A percentile compares a stretch with the other conserved stretches of the same genome.
Conservation (phyloP, 2,797 vertebrate species). For the Hipposideros larvatus region DNA sequence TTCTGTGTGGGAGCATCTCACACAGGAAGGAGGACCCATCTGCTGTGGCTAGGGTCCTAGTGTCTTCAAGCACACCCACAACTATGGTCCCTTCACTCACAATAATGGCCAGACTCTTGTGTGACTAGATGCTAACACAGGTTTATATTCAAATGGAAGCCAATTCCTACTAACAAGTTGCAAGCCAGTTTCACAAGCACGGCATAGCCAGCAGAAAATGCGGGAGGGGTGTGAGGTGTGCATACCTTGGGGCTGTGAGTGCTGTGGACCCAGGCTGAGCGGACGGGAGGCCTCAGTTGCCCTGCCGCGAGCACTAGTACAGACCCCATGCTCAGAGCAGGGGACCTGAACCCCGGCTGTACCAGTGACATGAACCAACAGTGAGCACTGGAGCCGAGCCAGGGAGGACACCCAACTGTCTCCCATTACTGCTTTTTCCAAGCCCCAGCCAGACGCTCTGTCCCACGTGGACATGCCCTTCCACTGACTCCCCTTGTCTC, state of each 20-base stretch:
- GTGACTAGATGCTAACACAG: accelerated
- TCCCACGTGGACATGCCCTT: background rate
- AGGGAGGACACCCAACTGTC: background rate
- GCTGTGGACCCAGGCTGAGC: background rate
- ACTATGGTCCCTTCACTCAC: background rate
- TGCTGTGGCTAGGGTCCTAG: background rate
- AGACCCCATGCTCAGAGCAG: background rate
- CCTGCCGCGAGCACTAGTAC: background rate
- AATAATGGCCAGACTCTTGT: background rate
- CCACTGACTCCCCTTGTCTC: background rate
- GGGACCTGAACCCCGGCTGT: no score
- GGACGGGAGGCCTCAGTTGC: background rate
- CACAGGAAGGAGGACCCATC: background rate
- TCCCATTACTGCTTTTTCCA: background rate
- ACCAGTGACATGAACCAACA: background rate
- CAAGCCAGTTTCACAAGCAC: background rate
- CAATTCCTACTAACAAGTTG: background rate
- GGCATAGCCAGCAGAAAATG: background rate
- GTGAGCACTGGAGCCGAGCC: background rate
- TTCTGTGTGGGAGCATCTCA: background rate
- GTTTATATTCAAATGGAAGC: background rate
- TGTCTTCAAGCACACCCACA: background rate
- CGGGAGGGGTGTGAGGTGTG: background rate
- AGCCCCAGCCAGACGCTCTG: background rate
- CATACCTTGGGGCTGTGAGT: background rate